These are phyloP conservation scores for Xestoiulus laeticollis DNA, from an alignment of 2,888 invertebrate genomes.

Conservation along the genomic window DNA sequence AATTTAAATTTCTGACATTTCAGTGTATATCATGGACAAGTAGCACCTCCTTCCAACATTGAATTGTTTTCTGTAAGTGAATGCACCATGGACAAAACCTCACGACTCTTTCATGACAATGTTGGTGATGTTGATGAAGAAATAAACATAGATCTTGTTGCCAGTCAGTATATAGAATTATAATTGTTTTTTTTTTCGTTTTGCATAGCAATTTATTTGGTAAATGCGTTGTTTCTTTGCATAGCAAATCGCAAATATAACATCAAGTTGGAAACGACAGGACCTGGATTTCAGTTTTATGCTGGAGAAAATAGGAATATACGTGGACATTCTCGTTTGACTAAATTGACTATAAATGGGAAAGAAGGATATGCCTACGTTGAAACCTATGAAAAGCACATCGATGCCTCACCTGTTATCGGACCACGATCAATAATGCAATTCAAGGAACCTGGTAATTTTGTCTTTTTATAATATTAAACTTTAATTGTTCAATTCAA, in stretches of 20 bases:
- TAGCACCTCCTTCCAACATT: not conserved
- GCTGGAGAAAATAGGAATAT: conserved; percentile 10
- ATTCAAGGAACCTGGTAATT: conserved; percentile 36
- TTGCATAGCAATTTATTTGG: not conserved
- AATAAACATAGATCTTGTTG: not conserved
- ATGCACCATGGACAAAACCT: not conserved
- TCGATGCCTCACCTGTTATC: not conserved
- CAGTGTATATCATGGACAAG: conserved; percentile 1
- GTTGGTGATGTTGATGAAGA: not conserved
- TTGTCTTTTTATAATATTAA: not conserved
- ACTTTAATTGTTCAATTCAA: too few relatives aligned
- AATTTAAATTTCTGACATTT: not conserved
- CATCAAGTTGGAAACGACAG: not conserved
- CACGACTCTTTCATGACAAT: not conserved
- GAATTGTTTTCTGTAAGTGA: not conserved
- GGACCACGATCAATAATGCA: not conserved
- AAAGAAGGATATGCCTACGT: not conserved
- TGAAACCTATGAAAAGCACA: not conserved
- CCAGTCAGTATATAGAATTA: not conserved
- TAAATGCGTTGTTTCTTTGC: not conserved
- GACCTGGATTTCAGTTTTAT: not conserved
- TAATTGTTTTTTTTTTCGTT: not conserved
- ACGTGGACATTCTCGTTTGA: not conserved
- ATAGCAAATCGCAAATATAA: not conserved
- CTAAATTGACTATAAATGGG: conserved; percentile 8